These are phyloP conservation scores for Alligator mississippiensis DNA, from an alignment of 2,113 vertebrate genomes.

Conservation along the genomic window DNA sequence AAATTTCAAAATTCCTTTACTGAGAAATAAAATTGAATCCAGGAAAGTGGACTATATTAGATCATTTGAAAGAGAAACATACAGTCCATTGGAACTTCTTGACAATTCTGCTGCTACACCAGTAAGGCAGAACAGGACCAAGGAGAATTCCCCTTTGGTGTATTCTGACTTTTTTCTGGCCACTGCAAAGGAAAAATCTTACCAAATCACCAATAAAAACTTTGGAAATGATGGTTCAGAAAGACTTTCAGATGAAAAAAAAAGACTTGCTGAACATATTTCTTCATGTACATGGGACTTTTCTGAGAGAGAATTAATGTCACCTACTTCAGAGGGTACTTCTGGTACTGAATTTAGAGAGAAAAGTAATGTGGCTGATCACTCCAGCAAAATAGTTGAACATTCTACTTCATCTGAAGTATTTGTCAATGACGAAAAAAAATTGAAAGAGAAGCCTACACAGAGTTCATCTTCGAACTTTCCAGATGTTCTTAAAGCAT, in stretches of 20 bases:
- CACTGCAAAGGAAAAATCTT: not conserved
- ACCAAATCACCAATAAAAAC: conserved; percentile 7
- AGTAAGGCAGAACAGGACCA: conserved; percentile 14
- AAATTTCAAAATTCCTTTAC: conserved; percentile 80
- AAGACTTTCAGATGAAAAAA: conserved; percentile 28
- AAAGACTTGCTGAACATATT: not conserved
- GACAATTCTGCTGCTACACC: conserved; percentile 37
- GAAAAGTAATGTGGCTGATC: not conserved
- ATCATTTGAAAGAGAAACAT: conserved; percentile 58
- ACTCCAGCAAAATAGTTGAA: conserved; percentile 16
- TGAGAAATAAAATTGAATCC: conserved; percentile 65
- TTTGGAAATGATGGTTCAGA: not conserved
- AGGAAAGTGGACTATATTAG: conserved; percentile 17
- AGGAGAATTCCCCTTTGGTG: conserved; percentile 27
- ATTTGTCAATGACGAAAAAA: not conserved
- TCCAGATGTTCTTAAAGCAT: conserved; percentile 86
- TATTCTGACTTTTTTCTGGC: not conserved
- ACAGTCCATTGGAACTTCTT: conserved; percentile 60
- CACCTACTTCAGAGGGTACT: conserved; percentile 34
- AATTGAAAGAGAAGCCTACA: conserved; percentile 39
- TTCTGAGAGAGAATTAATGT: not conserved
- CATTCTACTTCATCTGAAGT: conserved; percentile 31
- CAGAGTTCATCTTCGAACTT: conserved; percentile 14
- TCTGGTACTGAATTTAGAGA: not conserved
- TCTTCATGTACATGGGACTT: not conserved